phyloP scores from a whole-genome alignment of 2,113 vertebrate genomes.

The Misgurnus anguillicaudatus region DNA sequence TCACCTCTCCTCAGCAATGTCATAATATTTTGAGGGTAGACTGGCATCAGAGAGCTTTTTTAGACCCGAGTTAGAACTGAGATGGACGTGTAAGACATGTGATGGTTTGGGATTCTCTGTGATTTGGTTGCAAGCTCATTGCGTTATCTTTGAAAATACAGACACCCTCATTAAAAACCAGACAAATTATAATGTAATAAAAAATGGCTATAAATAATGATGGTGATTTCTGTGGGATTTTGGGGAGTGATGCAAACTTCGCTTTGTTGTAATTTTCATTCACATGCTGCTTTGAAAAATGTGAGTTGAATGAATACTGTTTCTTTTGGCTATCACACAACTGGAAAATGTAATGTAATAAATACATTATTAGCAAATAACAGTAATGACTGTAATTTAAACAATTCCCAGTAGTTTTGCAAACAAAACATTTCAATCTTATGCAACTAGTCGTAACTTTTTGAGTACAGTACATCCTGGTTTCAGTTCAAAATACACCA shows the following conservation, averaged over 20 bases:
- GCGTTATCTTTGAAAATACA: not conserved
- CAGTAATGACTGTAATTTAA: too few species aligned
- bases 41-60: conserved; percentile 53
- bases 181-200: not conserved
- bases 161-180: not conserved
- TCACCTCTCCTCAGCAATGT: conserved; percentile 64
- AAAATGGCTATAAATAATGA: not conserved
- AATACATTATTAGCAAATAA: too few species aligned
- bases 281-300: too few species aligned
- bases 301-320: too few species aligned
- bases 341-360: too few species aligned
- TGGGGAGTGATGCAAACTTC: not conserved
- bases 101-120: not conserved
- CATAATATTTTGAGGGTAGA: conserved; percentile 60
- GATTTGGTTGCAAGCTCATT: not conserved
- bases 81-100: conserved; percentile 60
- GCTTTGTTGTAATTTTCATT: too few species aligned
- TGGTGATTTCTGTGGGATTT: not conserved
- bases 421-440: too few species aligned
- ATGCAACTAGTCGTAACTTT: too few species aligned
- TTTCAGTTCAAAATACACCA: too few species aligned
- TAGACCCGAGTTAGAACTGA: conserved; percentile 60
- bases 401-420: too few species aligned
- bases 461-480: too few species aligned
- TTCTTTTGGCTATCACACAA: too few species aligned